Conservation (phyloP, 2,888 invertebrate genomes). For the Crepidodera aurea region DNA sequence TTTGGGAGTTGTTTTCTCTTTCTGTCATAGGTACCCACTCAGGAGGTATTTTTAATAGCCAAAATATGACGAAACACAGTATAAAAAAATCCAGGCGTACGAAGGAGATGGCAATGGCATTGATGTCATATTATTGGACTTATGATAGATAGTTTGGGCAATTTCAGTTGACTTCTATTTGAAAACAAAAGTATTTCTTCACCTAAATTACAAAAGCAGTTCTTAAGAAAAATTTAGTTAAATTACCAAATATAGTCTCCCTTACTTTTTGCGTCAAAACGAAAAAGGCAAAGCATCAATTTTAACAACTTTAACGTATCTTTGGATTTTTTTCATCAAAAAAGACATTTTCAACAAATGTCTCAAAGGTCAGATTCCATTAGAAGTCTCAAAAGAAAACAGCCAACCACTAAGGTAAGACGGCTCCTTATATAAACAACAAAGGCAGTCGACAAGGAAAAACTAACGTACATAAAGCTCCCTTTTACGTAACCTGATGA, state of each 20-base stretch:
- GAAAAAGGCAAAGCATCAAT: background rate
- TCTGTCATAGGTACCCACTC: too few relatives aligned
- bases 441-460: constrained; percentile 18
- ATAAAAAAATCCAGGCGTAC: too few relatives aligned
- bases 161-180: too few relatives aligned
- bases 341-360: constrained; percentile 4
- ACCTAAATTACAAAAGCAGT: too few relatives aligned
- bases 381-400: constrained; percentile 20
- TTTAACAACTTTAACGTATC: background rate
- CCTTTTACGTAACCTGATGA: constrained; percentile 28
- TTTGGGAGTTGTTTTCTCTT: too few relatives aligned
- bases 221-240: too few relatives aligned
- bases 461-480: constrained; percentile 22
- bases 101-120: too few relatives aligned
- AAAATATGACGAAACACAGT: too few relatives aligned
- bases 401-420: constrained; percentile 15
- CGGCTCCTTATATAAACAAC: constrained; percentile 20
- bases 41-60: too few relatives aligned
- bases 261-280: background rate
- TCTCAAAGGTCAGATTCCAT: constrained; percentile 18
- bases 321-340: background rate
- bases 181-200: too few relatives aligned
- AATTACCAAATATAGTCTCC: background rate
- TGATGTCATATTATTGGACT: too few relatives aligned
- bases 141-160: too few relatives aligned